Evolutionary conservation across 2,113 vertebrate genomes (phyloP), one percentile per base, ranked within the genome.

Genomic region (Cephalopholis sonnerati): DNA sequence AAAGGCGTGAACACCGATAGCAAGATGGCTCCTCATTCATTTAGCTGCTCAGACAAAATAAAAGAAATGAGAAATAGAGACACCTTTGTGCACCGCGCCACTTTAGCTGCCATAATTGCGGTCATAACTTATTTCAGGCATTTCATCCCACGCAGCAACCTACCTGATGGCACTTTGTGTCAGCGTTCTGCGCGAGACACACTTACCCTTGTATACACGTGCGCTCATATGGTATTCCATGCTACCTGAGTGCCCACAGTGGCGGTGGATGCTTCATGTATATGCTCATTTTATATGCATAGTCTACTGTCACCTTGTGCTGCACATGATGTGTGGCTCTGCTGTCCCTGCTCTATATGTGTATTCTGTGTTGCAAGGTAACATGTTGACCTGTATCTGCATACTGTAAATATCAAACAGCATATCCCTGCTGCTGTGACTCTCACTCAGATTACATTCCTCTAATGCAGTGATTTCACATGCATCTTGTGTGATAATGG

Each of bases 51-150:
- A 4, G 41, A 75, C 65, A 59, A 65, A 88, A 91, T 88, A 74
- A 87, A 86, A 70, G n/a, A 72, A 85, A 86, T 83, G 73, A 89
- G 44, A 58, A 76, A 84, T 18, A 73, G 69, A 82, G 72, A 67
- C 17, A 55, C 36, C 62, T 85, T 79, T 53, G 58, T 32, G 63
- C 55, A 39, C 55, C 9, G 25, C 36, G n/a, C 39, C 66, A 83
- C 83, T 84, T 86, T 72, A 90, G 69, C 77, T 82, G 29, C 59
- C 12, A 11, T 90, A 88, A 90, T 86, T 92, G 83, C 51, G 54
- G 24, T 70, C 67, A 87, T 93, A 84, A 88, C 74, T 88, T 86
- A 83, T 78, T 85, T 74, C 41, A 82, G 66, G 63, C 68, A 64
- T 83, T 84, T 72, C 78, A 82, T 83, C 85, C 84, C 81, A 88